Percentiles rank a stretch among this genome's conserved stretches.
Conservation (phyloP, 1,140 invertebrate species). For the Hypsibius dujardini region DNA sequence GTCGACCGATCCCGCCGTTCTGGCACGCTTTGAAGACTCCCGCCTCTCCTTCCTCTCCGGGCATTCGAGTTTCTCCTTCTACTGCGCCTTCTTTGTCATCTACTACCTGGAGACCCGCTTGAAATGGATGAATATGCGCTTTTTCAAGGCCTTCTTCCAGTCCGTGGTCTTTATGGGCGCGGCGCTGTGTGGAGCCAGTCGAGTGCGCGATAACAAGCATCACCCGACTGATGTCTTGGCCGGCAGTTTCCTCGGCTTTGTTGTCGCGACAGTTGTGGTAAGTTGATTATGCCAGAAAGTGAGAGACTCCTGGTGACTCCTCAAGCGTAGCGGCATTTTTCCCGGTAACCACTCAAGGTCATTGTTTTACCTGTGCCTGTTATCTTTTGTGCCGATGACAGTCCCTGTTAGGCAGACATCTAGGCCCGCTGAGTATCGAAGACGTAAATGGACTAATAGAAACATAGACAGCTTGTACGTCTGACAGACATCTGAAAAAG, state of each 20-base stretch:
- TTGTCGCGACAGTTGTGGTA: slow-evolving; percentile 40
- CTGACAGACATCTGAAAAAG: too few relatives aligned
- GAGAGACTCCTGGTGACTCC: background rate
- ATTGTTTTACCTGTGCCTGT: too few relatives aligned
- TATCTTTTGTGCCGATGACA: too few relatives aligned
- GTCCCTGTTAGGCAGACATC: too few relatives aligned
- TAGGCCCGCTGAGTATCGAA: too few relatives aligned
- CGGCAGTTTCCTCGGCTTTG: slow-evolving; percentile 44
- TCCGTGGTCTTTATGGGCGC: slow-evolving; percentile 20
- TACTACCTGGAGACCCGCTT: slow-evolving; percentile 21
- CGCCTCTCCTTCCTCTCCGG: slow-evolving; percentile 42
- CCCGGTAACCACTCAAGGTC: too few relatives aligned
- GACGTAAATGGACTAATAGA: too few relatives aligned
- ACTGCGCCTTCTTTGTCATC: slow-evolving; percentile 22
- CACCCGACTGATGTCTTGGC: slow-evolving; percentile 72
- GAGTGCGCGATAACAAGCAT: slow-evolving; percentile 87
- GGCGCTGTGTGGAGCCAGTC: slow-evolving; percentile 54
- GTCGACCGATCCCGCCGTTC: background rate
- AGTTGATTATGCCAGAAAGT: slow-evolving; percentile 22
- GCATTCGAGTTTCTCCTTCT: slow-evolving; percentile 39
- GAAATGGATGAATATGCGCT: background rate
- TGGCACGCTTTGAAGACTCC: slow-evolving; percentile 17
- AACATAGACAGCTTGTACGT: too few relatives aligned
- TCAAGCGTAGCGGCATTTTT: background rate
- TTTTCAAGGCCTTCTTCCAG: slow-evolving; percentile 22